A percentile compares a stretch with the other conserved stretches of the same genome.
These are phyloP conservation scores for Epinotia demarniana DNA, from an alignment of 2,888 invertebrate species.

Conservation along the genomic window DNA sequence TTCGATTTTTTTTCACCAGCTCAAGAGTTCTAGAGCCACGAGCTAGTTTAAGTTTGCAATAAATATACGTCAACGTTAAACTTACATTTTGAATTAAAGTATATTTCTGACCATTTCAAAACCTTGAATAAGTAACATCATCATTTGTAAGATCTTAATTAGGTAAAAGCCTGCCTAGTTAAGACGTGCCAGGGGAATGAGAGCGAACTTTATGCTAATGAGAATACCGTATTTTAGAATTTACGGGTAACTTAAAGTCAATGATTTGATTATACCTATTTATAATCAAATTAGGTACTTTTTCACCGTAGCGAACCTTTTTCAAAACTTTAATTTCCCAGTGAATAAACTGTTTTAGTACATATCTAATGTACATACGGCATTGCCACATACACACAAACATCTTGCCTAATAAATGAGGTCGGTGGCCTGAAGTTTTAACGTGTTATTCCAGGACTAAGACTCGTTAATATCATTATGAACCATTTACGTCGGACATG, in stretches of 20 bases:
- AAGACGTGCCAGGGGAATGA: constrained; percentile 7
- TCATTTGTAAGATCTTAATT: constrained; percentile 34
- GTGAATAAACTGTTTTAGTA: background rate
- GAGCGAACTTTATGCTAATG: constrained; percentile 21
- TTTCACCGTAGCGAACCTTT: background rate
- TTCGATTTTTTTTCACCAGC: too few species aligned
- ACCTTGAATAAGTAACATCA: constrained; percentile 30
- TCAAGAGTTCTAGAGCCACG: too few species aligned
- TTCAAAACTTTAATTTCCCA: background rate
- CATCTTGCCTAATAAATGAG: background rate
- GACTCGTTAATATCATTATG: background rate
- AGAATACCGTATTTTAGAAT: constrained; percentile 14
- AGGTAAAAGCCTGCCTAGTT: constrained; percentile 33
- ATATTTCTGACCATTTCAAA: constrained; percentile 7
- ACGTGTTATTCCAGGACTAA: too few species aligned
- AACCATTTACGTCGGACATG: too few species aligned
- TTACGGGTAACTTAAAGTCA: background rate
- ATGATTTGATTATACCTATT: background rate
- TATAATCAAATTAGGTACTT: background rate
- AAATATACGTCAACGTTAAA: background rate
- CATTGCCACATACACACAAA: background rate
- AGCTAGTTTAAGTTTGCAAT: too few species aligned
- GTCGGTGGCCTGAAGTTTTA: background rate
- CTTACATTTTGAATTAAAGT: background rate
- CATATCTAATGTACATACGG: background rate